These are phyloP conservation scores for Pteruthius melanotis DNA, from an alignment of 2,113 vertebrate genomes.

Conservation along the genomic window DNA sequence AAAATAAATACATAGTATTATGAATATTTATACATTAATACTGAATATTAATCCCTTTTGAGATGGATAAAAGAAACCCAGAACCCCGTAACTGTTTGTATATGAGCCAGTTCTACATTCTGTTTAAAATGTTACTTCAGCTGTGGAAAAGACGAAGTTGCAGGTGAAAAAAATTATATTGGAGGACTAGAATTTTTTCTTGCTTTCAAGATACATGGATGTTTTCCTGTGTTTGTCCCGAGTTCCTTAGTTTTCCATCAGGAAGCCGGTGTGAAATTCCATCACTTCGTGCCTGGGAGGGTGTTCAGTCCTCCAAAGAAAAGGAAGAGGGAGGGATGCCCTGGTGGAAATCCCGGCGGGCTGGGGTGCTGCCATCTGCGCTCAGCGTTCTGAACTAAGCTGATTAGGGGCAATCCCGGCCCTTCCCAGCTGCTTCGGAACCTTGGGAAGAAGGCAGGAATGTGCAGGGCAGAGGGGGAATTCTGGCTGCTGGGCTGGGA, in stretches of 20 bases:
- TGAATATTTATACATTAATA: background rate
- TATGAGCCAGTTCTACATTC: background rate
- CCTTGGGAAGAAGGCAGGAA: background rate
- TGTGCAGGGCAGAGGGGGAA: background rate
- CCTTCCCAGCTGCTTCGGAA: conserved; percentile 17
- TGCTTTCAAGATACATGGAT: background rate
- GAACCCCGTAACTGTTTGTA: background rate
- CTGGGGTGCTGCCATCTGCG: background rate
- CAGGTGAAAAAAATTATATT: background rate
- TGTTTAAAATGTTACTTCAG: background rate
- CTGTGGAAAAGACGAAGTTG: background rate
- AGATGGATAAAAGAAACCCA: background rate
- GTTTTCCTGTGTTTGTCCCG: background rate
- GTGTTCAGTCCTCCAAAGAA: fast-evolving
- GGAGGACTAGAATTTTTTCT: background rate
- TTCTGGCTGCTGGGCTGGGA: background rate
- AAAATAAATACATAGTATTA: background rate
- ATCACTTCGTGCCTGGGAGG: background rate
- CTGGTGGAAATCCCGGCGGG: fast-evolving
- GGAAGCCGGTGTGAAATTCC: background rate
- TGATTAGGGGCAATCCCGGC: background rate
- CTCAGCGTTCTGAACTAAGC: conserved; percentile 11
- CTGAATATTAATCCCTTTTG: background rate
- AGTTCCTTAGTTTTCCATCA: background rate
- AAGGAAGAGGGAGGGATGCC: background rate